phyloP scores from a whole-genome alignment of 2,888 invertebrate genomes.

The Anthoptus insignis region DNA sequence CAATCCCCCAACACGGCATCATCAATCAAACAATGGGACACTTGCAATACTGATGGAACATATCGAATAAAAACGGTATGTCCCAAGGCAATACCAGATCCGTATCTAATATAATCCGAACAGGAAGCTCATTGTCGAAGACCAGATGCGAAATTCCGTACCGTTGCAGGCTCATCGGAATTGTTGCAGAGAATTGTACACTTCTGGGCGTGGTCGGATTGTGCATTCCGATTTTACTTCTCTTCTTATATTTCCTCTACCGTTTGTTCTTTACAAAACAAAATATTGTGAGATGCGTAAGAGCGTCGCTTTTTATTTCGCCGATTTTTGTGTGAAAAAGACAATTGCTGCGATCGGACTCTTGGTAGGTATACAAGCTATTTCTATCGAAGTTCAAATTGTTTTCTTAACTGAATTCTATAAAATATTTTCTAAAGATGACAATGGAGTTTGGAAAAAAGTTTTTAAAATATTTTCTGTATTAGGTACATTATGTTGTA shows the following conservation, averaged over 20 bases:
- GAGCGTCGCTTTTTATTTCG: conserved; percentile 16
- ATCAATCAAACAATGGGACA: conserved; percentile 59
- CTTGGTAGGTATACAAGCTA: not conserved
- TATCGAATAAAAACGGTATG: conserved; percentile 67
- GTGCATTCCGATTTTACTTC: conserved; percentile 63
- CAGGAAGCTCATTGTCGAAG: conserved; percentile 81
- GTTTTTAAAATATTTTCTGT: too few species aligned
- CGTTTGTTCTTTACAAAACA: conserved; percentile 49
- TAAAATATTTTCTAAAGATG: not conserved
- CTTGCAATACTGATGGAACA: conserved; percentile 59
- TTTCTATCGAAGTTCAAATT: not conserved
- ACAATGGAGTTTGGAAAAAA: too few species aligned
- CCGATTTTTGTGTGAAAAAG: conserved; percentile 11
- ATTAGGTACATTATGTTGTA: too few species aligned
- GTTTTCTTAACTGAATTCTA: not conserved
- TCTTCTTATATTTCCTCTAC: conserved; percentile 28
- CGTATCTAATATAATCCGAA: conserved; percentile 83
- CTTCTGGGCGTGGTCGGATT: conserved; percentile 79
- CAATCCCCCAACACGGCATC: conserved; percentile 34
- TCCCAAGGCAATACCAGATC: conserved; percentile 75
- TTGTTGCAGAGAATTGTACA: conserved; percentile 63
- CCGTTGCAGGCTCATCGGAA: conserved; percentile 57
- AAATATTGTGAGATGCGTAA: conserved; percentile 46
- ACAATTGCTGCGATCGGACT: conserved; percentile 5
- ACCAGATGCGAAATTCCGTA: conserved; percentile 85